Evolutionary conservation across 2,797 vertebrate genomes (phyloP), one percentile per base, ranked within the genome.

Genomic region (Pantherophis vulpinus): DNA sequence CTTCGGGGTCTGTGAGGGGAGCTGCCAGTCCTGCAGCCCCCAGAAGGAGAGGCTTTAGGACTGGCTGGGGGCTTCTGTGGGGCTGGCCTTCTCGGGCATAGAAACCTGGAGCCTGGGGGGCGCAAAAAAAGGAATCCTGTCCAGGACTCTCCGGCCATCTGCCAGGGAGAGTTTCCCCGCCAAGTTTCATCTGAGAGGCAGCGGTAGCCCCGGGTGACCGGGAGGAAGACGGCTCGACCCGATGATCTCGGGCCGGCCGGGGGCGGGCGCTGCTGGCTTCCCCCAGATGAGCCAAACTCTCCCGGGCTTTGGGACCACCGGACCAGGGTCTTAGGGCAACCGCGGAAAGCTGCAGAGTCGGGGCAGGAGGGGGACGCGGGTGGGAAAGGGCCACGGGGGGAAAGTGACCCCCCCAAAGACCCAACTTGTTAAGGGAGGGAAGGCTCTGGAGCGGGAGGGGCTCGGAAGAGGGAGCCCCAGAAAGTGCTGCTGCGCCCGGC

Each of bases 371-470:
- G 13, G 66, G n/a, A 2, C 0, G 5, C 2, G 27, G 29, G 63
- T 66, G 29, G 29, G 29, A 70, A 6, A 10, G 2, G 66, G n/a
- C n/a, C 66, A 16, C 13, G 5, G n/a, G 13, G n/a, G 8, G 8
- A 37, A 74, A 66, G 29, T 32, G 13, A 66, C 29, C 63, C 63
- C 1, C 61, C n/a, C 16, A 12, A 51, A 27, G 12, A 18, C 29
- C 27, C 27, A n/a, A 5, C 27, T 13, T 5, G 61, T 29, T 1
- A 13, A n/a, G 27, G 20, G 51, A 2, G 25, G 10, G 13, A 29
- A 42, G 47, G 2, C 13, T n/a, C 29, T 6, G 4, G 63, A 5
- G 29, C 0, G 27, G 5, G 1, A 1, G 27, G 3, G 61, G 27
- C 27, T 10, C 23, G 25, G 60, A 29, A 29, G 25, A 63, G 3